These are phyloP conservation scores for Apteryx mantelli DNA, from an alignment of 2,113 vertebrate genomes.

Conservation along the genomic window DNA sequence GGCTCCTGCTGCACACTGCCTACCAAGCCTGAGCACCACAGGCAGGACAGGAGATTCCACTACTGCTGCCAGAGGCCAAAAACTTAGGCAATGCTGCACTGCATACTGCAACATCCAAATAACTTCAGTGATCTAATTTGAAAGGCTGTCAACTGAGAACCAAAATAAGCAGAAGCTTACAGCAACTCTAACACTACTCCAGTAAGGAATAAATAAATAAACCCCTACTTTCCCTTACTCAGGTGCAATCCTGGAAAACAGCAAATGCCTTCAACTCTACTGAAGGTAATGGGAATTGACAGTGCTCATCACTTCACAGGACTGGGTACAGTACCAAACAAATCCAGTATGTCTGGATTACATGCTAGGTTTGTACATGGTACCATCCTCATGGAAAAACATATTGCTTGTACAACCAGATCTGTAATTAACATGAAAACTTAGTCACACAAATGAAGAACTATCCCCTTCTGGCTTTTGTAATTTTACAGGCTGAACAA, in stretches of 20 bases:
- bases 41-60: neutral
- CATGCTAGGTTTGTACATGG: neutral
- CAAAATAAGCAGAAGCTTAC: constrained; percentile 25
- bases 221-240: neutral
- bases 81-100: neutral
- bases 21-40: neutral
- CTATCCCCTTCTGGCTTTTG: neutral
- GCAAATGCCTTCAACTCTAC: neutral
- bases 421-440: constrained; percentile 24
- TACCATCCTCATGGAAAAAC: neutral
- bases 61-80: neutral
- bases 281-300: neutral
- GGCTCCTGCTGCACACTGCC: neutral
- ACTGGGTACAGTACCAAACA: neutral
- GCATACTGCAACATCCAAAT: neutral
- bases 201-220: neutral
- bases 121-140: neutral
- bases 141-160: neutral
- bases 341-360: neutral
- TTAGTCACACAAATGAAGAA: neutral
- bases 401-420: neutral
- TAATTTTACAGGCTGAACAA: constrained; percentile 9
- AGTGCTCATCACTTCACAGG: neutral
- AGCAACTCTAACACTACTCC: neutral
- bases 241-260: neutral